Evolutionary conservation across 53 echinoderm and acorn worm species (phyloP).

Genomic region (Henricia sp.): DNA sequence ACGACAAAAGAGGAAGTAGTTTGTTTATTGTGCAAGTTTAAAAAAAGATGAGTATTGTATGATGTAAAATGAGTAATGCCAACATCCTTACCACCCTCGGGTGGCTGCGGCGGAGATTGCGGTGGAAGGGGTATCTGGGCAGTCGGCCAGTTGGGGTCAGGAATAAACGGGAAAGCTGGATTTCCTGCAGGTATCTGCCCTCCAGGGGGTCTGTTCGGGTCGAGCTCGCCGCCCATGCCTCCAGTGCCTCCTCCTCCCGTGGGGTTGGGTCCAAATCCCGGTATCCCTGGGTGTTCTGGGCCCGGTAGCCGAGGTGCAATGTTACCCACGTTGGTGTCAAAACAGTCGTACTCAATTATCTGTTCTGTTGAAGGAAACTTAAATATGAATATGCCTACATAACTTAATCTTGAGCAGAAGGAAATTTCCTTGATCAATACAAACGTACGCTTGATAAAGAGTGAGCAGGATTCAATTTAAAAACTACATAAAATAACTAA

Average conservation of each 20-base stretch:
- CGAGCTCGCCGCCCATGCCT: not conserved
- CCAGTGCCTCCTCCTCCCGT: too few species aligned
- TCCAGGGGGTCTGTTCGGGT: slow-evolving; percentile 45
- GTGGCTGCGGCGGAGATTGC: not conserved
- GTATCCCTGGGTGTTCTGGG: slow-evolving; percentile 17
- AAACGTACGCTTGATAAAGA: too few species aligned
- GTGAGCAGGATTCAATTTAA: too few species aligned
- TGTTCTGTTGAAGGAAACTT: slow-evolving; percentile 3
- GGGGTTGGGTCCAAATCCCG: too few species aligned
- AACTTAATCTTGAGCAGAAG: too few species aligned
- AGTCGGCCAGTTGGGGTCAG: slow-evolving; percentile 41
- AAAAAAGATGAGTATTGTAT: too few species aligned
- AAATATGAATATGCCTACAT: too few species aligned
- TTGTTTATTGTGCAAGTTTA: too few species aligned
- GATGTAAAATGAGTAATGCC: too few species aligned
- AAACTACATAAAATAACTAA: too few species aligned
- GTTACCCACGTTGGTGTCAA: slow-evolving; percentile 30
- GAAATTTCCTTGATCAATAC: too few species aligned
- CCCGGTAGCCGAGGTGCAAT: not conserved
- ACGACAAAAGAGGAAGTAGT: too few species aligned
- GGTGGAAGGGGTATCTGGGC: slow-evolving; percentile 55
- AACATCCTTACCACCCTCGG: not conserved
- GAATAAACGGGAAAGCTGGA: slow-evolving; percentile 50
- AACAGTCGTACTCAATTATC: slow-evolving; percentile 58
- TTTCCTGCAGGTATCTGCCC: slow-evolving; percentile 53